A percentile compares a stretch with the other conserved stretches of the same genome.
These are phyloP conservation scores for Mesochorus sp. DNA, from an alignment of 2,888 invertebrate genomes.

Conservation along the genomic window DNA sequence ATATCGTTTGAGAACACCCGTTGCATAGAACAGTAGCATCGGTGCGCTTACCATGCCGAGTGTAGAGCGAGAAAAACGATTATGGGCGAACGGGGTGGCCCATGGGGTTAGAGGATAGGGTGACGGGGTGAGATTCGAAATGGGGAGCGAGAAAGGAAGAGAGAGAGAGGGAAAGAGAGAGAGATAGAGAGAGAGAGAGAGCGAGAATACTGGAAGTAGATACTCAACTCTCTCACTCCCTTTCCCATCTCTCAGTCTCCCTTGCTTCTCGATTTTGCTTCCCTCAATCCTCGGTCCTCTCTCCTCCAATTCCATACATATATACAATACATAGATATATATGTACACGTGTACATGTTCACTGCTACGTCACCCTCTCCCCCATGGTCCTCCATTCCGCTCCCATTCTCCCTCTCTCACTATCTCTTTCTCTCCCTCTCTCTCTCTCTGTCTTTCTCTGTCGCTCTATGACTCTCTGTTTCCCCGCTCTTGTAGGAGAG, in stretches of 20 bases:
- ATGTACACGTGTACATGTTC: constrained; percentile 2
- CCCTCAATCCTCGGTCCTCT: constrained; percentile 32
- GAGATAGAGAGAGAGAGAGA: not conserved
- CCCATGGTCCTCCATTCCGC: constrained; percentile 3
- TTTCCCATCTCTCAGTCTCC: constrained; percentile 44
- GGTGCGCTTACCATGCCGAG: constrained; percentile 54
- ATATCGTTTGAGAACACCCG: constrained; percentile 17
- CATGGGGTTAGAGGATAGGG: constrained; percentile 69
- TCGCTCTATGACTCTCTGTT: not conserved
- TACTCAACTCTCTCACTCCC: constrained; percentile 55
- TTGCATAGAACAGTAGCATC: constrained; percentile 39
- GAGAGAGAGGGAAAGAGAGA: constrained; percentile 31
- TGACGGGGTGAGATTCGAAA: constrained; percentile 75
- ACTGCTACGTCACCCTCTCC: constrained; percentile 41
- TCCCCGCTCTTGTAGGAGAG: constrained; percentile 12
- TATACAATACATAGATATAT: not conserved
- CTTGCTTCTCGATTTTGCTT: constrained; percentile 35
- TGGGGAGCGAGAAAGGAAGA: constrained; percentile 20
- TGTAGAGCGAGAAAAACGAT: constrained; percentile 72
- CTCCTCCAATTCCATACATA: constrained; percentile 19
- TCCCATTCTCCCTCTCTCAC: not conserved
- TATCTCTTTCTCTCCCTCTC: not conserved
- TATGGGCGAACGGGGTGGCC: constrained; percentile 73
- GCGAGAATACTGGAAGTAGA: constrained; percentile 41
- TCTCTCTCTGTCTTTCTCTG: not conserved